These are phyloP conservation scores for Petrocephalus microphthalmus DNA, from an alignment of 2,113 vertebrate species.

Conservation along the genomic window DNA sequence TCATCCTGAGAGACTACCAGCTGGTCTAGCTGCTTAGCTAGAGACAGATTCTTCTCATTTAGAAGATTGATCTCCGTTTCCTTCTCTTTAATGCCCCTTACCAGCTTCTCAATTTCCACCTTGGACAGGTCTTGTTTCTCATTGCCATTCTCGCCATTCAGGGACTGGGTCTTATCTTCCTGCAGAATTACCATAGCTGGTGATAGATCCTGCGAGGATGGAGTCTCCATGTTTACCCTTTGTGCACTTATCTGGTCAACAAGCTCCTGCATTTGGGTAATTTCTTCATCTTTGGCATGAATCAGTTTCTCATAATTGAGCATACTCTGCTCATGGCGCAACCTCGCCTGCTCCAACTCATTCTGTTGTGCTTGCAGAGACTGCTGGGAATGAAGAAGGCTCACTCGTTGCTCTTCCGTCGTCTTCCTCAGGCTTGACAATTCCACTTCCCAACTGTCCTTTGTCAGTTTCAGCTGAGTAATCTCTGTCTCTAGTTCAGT, in stretches of 20 bases:
- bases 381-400: slow-evolving; percentile 66
- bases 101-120: slow-evolving; percentile 79
- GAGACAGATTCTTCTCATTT: slow-evolving; percentile 84
- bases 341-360: slow-evolving; percentile 75
- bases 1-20: slow-evolving; percentile 75
- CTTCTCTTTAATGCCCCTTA: slow-evolving; percentile 87
- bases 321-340: slow-evolving; percentile 73
- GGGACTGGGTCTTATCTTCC: slow-evolving; percentile 76
- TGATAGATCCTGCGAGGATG: slow-evolving; percentile 36
- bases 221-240: slow-evolving; percentile 57
- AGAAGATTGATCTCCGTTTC: slow-evolving; percentile 86
- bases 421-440: slow-evolving; percentile 61
- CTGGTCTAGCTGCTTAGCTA: slow-evolving; percentile 82
- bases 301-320: slow-evolving; percentile 73
- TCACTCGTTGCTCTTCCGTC: slow-evolving; percentile 74
- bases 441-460: slow-evolving; percentile 71
- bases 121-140: slow-evolving; percentile 97
- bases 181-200: slow-evolving; percentile 69
- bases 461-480: slow-evolving; percentile 69
- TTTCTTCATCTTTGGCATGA: slow-evolving; percentile 79
- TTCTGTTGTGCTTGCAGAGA: slow-evolving; percentile 73
- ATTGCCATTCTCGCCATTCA: slow-evolving; percentile 81
- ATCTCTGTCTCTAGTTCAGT: slow-evolving; percentile 87
- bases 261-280: slow-evolving; percentile 68
- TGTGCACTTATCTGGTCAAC: slow-evolving; percentile 67